Base-by-base conservation (phyloP, 2,113 vertebrate species). In the Megaleporinus macrocephalus region DNA sequence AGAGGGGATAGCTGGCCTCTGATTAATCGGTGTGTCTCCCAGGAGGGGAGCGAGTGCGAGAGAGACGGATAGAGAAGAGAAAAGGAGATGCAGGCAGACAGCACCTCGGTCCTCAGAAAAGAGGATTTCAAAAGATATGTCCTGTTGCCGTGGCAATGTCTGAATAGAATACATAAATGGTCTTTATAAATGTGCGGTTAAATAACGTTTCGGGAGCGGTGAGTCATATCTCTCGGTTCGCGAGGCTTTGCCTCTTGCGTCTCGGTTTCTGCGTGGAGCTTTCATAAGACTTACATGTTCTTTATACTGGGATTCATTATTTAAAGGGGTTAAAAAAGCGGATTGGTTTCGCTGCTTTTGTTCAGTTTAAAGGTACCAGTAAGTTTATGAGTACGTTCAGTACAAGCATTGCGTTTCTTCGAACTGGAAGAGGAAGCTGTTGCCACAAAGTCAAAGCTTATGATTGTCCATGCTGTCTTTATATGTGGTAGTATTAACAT, bases 21-120 rank as follows among this genome's bases (percentile, higher is more conserved):
- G 82, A 84, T 88, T 85, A 90, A 86, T 89, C 83, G 79, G 78
- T 75, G 49, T 53, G 78, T 81, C 80, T 80, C 68, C 76, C 1
- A 12, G 62, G 82, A 53, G 78, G 78, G 63, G 22, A 79, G 53
- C 27, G 66, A 65, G 65, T 69, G 55, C 15, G 29, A 66, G 71
- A 63, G 18, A 7, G 49, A 66, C 14, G 44, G 63, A 61, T 63
- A 18, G 36, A 63, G 49, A 62, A 26, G 24, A 27, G 61, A 65
- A 72, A 41, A 36, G n/a, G 27, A 75, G 65, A 62, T 4, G 16
- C 11, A 24, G 47, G 57, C 7, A 61, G 73, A 70, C 33, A 6
- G 41, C 15, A 53, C 63, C 22, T 72, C 44, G 0, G 49, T 66
- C 14, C 41, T 66, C 61, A 66, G 62, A 51, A 49, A 78, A 59